Conservation (phyloP, 2,888 invertebrate genomes). For the Sesia bembeciformis region DNA sequence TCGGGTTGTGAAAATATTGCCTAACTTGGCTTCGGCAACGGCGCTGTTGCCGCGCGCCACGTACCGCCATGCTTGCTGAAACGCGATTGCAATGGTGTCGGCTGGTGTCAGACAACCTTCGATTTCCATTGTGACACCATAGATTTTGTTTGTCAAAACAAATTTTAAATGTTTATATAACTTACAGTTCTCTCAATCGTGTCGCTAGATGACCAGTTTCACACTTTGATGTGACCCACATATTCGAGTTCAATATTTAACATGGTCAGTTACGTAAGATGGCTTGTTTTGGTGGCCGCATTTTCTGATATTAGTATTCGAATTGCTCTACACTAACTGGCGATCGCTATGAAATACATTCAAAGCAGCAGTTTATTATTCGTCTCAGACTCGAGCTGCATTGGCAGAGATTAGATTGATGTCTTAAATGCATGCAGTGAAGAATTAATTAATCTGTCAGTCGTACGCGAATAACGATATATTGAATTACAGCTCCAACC, state of each 20-base stretch:
- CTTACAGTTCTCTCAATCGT: constrained; percentile 1
- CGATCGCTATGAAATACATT: constrained; percentile 24
- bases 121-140: constrained; percentile 54
- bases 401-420: constrained; percentile 14
- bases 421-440: constrained; percentile 1
- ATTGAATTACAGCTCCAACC: too few relatives aligned
- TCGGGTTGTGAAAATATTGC: constrained; percentile 54
- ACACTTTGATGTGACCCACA: constrained; percentile 18
- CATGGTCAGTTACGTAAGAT: constrained; percentile 23
- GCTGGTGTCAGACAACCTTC: constrained; percentile 41
- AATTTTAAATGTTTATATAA: constrained; percentile 13
- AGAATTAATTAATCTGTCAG: not conserved
- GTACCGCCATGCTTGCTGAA: constrained; percentile 29
- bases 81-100: constrained; percentile 33
- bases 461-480: too few relatives aligned
- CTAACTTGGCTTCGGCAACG: constrained; percentile 19
- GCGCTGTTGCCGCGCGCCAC: constrained; percentile 25
- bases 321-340: constrained; percentile 16
- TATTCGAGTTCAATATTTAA: constrained; percentile 7
- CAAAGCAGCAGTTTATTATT: constrained; percentile 25
- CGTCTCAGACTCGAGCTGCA: constrained; percentile 14
- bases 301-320: constrained; percentile 21
- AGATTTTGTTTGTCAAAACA: constrained; percentile 43
- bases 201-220: constrained; percentile 19
- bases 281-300: constrained; percentile 17